Evolutionary conservation across 2,888 invertebrate species (phyloP), one percentile per base, ranked within the genome.

Genomic region (Hemistola chrysoprasaria): DNA sequence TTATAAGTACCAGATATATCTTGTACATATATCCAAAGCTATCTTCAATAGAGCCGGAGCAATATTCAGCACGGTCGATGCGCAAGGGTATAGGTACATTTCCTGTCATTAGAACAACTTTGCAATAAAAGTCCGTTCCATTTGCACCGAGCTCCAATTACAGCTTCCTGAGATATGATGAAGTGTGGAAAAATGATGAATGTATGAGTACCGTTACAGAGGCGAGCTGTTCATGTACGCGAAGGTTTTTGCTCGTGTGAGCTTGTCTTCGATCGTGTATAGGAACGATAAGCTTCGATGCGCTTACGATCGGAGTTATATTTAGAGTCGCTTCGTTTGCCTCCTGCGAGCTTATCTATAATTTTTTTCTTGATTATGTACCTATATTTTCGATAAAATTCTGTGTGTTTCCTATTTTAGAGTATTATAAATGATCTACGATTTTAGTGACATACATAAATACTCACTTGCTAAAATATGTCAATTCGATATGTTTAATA

Each of bases 271-370:
- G 67, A 73, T 76, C 74, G 69, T 70, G 76, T 77, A 71, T 71
- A 65, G 67, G n/a, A 73, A 65, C 80, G 86, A 85, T 82, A 83
- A 74, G 85, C 82, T 84, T 59, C 68, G 73, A 62, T 80, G 84
- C 74, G 63, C 78, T 71, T 71, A 69, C 58, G 72, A 63, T 65
- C 71, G 57, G 60, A 56, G 71, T 78, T 80, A 78, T 81, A 82
- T 84, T 81, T 78, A 81, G 79, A 71, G 69, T 51, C 69, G 73
- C 74, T 72, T 74, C 71, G 72, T 73, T 75, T 76, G 61, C 65
- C 61, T 65, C 63, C 62, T 65, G 65, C 54, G 57, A 16, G 4
- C 16, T 16, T 16, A 16, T 16, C 3, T 16, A 16, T 16, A n/a
- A n/a, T n/a, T n/a, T n/a, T n/a, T n/a, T n/a, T n/a, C n/a, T n/a